A percentile compares a stretch with the other conserved stretches of the same genome.
Conservation (phyloP, 2,113 vertebrate species). For the Nesogale talazaci region DNA sequence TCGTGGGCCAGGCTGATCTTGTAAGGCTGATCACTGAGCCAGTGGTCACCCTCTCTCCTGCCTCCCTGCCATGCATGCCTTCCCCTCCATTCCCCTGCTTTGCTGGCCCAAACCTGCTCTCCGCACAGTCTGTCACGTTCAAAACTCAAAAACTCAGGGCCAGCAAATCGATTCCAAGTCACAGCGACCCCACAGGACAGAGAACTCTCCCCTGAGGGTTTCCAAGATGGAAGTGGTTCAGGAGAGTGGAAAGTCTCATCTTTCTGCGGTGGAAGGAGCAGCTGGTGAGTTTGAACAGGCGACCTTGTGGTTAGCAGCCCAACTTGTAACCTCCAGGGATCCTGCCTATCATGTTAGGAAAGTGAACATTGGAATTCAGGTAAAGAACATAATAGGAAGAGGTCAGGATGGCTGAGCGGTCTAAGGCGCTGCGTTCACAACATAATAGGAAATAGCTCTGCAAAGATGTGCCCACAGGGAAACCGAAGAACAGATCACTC, state of each 20-base stretch:
- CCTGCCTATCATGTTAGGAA: background rate
- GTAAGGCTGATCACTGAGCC: background rate
- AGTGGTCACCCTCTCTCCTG: background rate
- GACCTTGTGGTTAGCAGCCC: no score
- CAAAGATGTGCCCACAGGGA: conserved; percentile 31
- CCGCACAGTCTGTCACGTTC: conserved; percentile 20
- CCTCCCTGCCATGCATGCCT: background rate
- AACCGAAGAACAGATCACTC: background rate
- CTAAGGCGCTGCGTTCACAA: no score
- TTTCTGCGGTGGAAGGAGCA: no score
- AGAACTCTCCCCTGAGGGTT: no score
- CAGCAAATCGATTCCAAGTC: no score
- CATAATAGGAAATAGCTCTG: conserved; percentile 7
- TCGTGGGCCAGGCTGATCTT: background rate
- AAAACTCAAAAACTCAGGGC: no score
- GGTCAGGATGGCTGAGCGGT: no score
- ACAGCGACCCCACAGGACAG: no score
- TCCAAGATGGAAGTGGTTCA: no score
- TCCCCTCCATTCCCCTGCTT: background rate
- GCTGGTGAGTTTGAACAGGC: no score
- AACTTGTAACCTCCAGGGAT: no score
- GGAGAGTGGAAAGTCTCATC: no score
- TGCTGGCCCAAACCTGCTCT: conserved; percentile 37
- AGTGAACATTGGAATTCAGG: conserved; percentile 28
- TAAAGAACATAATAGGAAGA: background rate